Base-by-base conservation (phyloP, 2,113 vertebrate species). In the Nycticorax nycticorax region DNA sequence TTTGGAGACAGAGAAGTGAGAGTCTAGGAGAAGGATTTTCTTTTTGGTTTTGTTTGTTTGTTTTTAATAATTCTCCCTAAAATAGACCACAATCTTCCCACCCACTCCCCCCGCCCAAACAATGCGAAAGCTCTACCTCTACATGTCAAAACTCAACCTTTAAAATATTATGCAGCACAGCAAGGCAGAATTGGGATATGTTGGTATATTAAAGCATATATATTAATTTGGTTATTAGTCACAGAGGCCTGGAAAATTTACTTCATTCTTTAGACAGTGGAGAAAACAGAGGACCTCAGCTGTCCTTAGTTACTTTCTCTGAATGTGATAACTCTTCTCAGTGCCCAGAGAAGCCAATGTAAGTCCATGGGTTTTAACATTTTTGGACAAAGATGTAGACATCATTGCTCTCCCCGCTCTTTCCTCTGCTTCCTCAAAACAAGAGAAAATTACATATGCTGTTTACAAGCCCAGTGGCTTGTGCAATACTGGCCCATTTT, bases 201-300 rank as follows among this genome's bases (percentile, higher is more conserved):
- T 30, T 74, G 39, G 56, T 64, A 86, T 96, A 80, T 90, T 92
- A 94, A 89, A 94, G 67, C 21, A 74, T 53, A 88, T 76, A 53
- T 90, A 86, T 86, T 92, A 80, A 91, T 91, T 88, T 72, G 17
- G 27, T 74, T 84, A 64, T 71, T 94, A 91, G 39, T 60, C 56
- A 80, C 10, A 88, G 47, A 60, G 60, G 12, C 26, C n/a, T 56
- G 48, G 30, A 85, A 85, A 92, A 91, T 81, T 75, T 91, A 64
- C 73, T 68, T 68, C 72, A 24, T 56, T 95, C 88, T 88, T 95
- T 62, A 76, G 73, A 76, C n/a, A 50, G 67, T 37, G 28, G n/a
- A 86, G 43, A 93, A 89, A 37, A 71, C 83, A 92, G 63, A 67
- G 56, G 79, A 93, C 82, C 82, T 92, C 90, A 92, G 67, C 92